Percentiles rank a stretch among this genome's conserved stretches.
These are phyloP conservation scores for Cherax destructor DNA, from an alignment of 1,140 invertebrate species.

Conservation along the genomic window DNA sequence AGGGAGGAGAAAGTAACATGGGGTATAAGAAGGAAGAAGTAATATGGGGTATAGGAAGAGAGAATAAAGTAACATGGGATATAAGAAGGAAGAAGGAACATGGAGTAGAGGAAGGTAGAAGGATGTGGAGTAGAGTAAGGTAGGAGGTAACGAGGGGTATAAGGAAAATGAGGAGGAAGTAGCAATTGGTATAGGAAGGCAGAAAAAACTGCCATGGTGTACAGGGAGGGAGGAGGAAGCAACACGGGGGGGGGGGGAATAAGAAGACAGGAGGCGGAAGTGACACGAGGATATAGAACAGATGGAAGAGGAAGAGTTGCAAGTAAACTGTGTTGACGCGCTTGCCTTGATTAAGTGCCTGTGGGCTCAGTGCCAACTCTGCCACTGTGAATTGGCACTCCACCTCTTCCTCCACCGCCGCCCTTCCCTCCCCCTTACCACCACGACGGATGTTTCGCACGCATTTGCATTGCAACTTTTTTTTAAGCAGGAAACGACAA, in stretches of 20 bases:
- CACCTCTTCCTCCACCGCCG: background rate
- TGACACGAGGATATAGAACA: background rate
- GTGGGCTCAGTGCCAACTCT: conserved; percentile 16
- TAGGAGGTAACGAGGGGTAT: background rate
- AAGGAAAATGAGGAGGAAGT: too few species aligned
- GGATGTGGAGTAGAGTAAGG: background rate
- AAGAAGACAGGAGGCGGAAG: background rate
- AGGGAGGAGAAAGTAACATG: background rate
- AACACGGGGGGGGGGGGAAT: background rate
- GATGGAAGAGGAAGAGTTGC: background rate
- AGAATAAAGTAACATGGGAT: background rate
- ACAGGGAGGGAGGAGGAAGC: background rate
- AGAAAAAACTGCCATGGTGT: background rate
- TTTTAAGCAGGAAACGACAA: too few species aligned
- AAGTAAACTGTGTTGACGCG: conserved; percentile 20
- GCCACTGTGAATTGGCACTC: conserved; percentile 15
- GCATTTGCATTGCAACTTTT: too few species aligned
- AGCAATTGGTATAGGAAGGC: background rate
- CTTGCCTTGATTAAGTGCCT: conserved; percentile 32
- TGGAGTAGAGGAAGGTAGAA: background rate
- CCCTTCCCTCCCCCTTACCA: background rate
- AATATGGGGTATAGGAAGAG: background rate
- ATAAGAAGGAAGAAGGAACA: background rate
- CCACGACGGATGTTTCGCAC: background rate
- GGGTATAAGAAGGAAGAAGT: background rate